Evolutionary conservation across 2,797 vertebrate genomes (phyloP).

Genomic region (Danio tinwini): DNA sequence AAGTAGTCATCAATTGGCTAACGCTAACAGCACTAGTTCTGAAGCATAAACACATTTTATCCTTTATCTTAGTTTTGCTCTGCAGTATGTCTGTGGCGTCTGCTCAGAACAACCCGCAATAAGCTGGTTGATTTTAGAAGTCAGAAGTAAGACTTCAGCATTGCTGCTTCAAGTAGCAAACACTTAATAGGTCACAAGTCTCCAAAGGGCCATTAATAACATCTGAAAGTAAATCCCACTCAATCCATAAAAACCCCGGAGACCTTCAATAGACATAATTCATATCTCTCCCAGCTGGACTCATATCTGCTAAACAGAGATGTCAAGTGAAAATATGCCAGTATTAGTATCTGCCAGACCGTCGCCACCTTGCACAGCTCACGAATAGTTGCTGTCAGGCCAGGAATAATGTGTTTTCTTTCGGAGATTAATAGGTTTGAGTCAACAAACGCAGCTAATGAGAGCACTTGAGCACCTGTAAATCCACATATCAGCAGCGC

Average conservation of each 20-base stretch:
- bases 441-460: conserved; percentile 13
- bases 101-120: not conserved
- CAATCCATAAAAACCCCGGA: conserved; percentile 33
- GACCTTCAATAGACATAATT: conserved; percentile 41
- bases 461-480: conserved; percentile 45
- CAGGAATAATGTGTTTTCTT: conserved; percentile 33
- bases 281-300: conserved; percentile 34
- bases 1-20: no score
- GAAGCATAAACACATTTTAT: not conserved
- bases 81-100: not conserved
- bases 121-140: not conserved
- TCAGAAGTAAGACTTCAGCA: not conserved
- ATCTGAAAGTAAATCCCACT: conserved; percentile 48
- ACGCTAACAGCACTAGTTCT: no score
- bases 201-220: conserved; percentile 36
- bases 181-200: conserved; percentile 3
- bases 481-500: not conserved
- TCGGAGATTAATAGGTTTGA: conserved; percentile 38
- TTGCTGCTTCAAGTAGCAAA: not conserved
- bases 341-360: conserved; percentile 37
- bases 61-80: not conserved
- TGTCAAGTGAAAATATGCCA: conserved; percentile 23
- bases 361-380: conserved; percentile 14
- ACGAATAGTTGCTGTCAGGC: conserved; percentile 13
- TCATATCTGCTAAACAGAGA: conserved; percentile 15